A percentile compares a stretch with the other conserved stretches of the same genome.
Evolutionary conservation across 2,113 vertebrate genomes (phyloP).

Genomic region (Plecotus auritus): DNA sequence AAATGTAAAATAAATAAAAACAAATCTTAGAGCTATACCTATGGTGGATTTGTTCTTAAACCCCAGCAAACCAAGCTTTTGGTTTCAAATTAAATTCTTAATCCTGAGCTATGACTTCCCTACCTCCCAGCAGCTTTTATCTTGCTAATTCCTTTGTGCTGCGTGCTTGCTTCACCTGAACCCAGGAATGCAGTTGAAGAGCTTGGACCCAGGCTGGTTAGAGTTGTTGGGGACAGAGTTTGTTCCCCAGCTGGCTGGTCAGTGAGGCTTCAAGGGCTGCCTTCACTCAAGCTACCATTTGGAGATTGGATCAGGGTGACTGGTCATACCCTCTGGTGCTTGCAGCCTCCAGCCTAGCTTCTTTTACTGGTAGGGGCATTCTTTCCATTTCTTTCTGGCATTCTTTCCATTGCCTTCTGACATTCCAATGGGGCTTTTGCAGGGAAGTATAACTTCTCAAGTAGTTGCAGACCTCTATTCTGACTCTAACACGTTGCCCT

Average conservation of each 20-base stretch:
- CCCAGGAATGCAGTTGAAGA: not conserved
- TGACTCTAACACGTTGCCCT: not conserved
- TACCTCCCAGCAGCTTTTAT: not conserved
- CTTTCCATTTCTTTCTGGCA: not conserved
- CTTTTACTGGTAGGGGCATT: not conserved
- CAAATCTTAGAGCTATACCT: not conserved
- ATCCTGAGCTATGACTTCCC: not conserved
- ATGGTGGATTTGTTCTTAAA: not conserved
- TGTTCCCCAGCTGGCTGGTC: not conserved
- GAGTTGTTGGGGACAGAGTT: not conserved
- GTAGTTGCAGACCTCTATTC: not conserved
- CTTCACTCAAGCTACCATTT: not conserved
- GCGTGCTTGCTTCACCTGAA: not conserved
- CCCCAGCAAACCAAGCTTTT: not conserved
- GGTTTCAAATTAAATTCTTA: not conserved
- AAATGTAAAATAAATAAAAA: not conserved
- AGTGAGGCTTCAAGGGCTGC: not conserved
- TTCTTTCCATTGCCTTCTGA: constrained; percentile 12
- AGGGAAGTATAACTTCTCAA: not conserved
- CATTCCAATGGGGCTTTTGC: not conserved
- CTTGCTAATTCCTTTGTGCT: not conserved
- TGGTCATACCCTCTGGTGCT: not conserved
- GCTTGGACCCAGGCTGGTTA: not conserved
- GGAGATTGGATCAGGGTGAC: not conserved
- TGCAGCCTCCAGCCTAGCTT: not conserved